phyloP scores from a whole-genome alignment of 2,113 vertebrate genomes.

The Indri indri region DNA sequence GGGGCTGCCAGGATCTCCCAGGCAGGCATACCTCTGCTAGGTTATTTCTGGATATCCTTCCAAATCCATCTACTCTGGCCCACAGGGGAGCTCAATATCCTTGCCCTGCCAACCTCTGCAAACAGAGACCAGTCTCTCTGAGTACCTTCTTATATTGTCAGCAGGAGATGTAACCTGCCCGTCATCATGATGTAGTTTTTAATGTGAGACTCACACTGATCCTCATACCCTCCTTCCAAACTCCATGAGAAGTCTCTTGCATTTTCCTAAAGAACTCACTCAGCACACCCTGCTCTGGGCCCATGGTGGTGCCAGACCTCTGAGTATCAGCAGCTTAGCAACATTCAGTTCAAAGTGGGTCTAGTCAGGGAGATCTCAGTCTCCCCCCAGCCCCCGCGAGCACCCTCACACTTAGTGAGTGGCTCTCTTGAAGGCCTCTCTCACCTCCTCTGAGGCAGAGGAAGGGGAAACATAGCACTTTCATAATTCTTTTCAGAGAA shows the following conservation, averaged over 20 bases:
- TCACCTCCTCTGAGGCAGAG: neutral
- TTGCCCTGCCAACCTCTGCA: neutral
- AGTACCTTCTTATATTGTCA: neutral
- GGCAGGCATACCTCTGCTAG: neutral
- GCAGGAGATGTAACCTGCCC: neutral
- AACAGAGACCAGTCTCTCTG: neutral
- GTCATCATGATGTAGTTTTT: neutral
- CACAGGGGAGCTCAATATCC: neutral
- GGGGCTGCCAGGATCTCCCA: rapidly evolving
- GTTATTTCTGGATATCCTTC: neutral
- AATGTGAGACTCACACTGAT: neutral
- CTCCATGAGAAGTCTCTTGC: neutral
- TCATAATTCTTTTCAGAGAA: neutral
- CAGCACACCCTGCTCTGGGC: neutral
- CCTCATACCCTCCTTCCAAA: neutral
- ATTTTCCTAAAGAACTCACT: neutral
- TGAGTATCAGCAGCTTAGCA: neutral
- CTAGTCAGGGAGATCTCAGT: neutral
- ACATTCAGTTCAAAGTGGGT: neutral
- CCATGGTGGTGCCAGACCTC: rapidly evolving
- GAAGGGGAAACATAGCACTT: neutral
- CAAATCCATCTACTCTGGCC: neutral
- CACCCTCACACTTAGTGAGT: neutral
- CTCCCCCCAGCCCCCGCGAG: no score
- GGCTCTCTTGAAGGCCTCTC: neutral